Conservation (phyloP, 1,140 invertebrate genomes). For the Drosophila lacertosa region DNA sequence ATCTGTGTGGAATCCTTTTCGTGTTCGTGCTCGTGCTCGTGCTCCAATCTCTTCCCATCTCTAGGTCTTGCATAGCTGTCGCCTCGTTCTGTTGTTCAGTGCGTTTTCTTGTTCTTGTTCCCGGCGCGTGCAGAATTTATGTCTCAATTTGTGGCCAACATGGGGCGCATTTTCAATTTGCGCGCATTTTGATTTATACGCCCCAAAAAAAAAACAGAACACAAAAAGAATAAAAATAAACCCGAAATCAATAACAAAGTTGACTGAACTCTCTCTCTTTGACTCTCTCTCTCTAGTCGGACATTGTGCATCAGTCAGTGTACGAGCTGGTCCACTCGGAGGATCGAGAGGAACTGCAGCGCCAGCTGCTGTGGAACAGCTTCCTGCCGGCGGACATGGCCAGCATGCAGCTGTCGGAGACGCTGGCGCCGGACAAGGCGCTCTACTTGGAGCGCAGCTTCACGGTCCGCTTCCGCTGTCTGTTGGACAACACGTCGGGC, state of each 20-base stretch:
- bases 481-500: slow-evolving; percentile 99
- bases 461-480: slow-evolving; percentile 98
- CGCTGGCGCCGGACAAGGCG: slow-evolving; percentile 92
- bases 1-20: not conserved
- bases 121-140: slow-evolving; percentile 80
- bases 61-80: not conserved
- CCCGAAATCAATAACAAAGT: slow-evolving; percentile 61
- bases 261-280: slow-evolving; percentile 47
- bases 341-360: slow-evolving; percentile 98
- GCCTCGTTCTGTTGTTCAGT: not conserved
- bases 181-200: slow-evolving; percentile 78
- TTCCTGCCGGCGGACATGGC: slow-evolving; percentile 93
- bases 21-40: not conserved
- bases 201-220: slow-evolving; percentile 50
- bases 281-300: slow-evolving; percentile 89
- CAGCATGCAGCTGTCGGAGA: slow-evolving; percentile 92
- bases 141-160: slow-evolving; percentile 80
- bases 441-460: slow-evolving; percentile 96
- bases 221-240: slow-evolving; percentile 29
- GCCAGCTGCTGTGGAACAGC: slow-evolving; percentile 98
- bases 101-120: slow-evolving; percentile 25
- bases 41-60: not conserved
- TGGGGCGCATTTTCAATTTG: slow-evolving; percentile 82
- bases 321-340: slow-evolving; percentile 99
- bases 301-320: slow-evolving; percentile 99